Conservation (phyloP, 2,888 invertebrate genomes). For the Metopia argyrocephala region DNA sequence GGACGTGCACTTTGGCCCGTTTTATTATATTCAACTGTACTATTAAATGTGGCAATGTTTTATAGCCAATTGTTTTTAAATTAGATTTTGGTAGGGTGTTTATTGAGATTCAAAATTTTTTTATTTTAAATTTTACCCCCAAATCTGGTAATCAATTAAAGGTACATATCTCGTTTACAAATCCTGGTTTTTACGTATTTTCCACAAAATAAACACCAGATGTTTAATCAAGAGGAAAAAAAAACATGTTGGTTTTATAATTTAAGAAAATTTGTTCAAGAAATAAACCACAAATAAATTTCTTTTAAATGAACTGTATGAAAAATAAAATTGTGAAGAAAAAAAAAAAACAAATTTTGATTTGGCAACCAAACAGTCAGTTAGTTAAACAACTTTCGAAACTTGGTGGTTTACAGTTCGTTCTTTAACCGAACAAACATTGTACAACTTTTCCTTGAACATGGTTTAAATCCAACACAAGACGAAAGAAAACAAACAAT, state of each 20-base stretch:
- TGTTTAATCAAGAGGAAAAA: slow-evolving; percentile 36
- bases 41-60: too few species aligned
- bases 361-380: slow-evolving; percentile 24
- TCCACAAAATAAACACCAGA: slow-evolving; percentile 11
- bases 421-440: not conserved
- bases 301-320: slow-evolving; percentile 45
- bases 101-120: slow-evolving; percentile 6
- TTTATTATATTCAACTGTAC: too few species aligned
- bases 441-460: slow-evolving; percentile 9
- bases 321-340: too few species aligned
- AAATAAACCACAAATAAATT: slow-evolving; percentile 52
- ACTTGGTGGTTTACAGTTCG: slow-evolving; percentile 26
- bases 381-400: not conserved
- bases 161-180: slow-evolving; percentile 29
- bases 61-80: too few species aligned
- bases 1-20: too few species aligned
- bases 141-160: slow-evolving; percentile 48
- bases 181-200: not conserved
- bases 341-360: slow-evolving; percentile 15
- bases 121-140: not conserved
- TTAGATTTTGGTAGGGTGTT: not conserved
- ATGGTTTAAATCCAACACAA: slow-evolving; percentile 17
- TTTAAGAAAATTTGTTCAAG: slow-evolving; percentile 20
- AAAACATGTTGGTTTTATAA: not conserved
- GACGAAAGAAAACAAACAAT: not conserved